Base-by-base conservation (phyloP, 2,888 invertebrate species). In the Melipona beecheii region DNA sequence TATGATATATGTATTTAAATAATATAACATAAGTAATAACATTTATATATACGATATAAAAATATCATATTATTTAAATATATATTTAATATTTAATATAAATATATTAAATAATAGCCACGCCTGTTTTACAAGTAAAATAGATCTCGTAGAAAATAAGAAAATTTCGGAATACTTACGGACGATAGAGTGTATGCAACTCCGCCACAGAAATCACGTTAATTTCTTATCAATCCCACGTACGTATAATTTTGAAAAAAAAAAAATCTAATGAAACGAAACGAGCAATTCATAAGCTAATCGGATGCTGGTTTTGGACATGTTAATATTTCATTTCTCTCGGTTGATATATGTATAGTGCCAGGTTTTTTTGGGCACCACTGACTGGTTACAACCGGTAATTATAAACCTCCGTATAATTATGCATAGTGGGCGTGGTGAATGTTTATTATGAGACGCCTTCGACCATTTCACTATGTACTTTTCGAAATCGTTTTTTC, bases 391-490 rank as follows among this genome's bases (percentile, higher is more conserved):
- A 81, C 83, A 90, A 88, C 85, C 86, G 71, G 87, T 89, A 88
- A 89, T 91, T 88, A 90, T 81, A 87, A 86, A 54, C 86, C 87
- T 64, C 85, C 82, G 84, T 87, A 86, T 88, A 89, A 91, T 92
- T 92, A 91, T 88, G 88, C 84, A 85, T 89, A 84, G 86, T 91
- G 85, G 92, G 92, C 91, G 91, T 92, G 91, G 88, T 60, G 86
- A 86, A 81, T 81, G 86, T 87, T 89, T 89, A 89, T 89, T 81
- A 84, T 76, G 72, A 65, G 81, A 83, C 82, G 79, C 81, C 78
- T 68, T 78, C 76, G 78, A 71, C 72, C 82, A 79, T 68, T 83
- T 78, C 83, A 66, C 76, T 75, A 65, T 69, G 78, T 31, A 75
- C 81, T 88, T 72, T 73, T 84, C 83, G 64, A 74, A 71, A 78